A percentile compares a stretch with the other conserved stretches of the same genome.
Conservation (phyloP, 2,888 invertebrate species). For the Drosophila lutescens region DNA sequence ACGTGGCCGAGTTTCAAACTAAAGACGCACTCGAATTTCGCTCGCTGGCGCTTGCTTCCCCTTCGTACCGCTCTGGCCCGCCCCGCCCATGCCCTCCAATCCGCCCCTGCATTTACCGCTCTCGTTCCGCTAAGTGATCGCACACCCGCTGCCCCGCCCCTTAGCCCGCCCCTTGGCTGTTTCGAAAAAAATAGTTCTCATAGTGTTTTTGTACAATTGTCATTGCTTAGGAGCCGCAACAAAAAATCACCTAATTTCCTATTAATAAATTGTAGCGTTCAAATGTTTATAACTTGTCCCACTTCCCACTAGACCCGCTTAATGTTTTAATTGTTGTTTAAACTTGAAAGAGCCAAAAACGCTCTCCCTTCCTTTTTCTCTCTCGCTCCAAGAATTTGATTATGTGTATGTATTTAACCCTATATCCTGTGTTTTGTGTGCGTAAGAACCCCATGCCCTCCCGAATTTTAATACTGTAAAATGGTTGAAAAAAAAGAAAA, state of each 20-base stretch:
- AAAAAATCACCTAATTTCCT: constrained; percentile 9
- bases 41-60: constrained; percentile 70
- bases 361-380: constrained; percentile 10
- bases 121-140: constrained; percentile 40
- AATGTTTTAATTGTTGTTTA: constrained; percentile 77
- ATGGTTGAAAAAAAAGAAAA: constrained; percentile 31
- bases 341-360: constrained; percentile 32
- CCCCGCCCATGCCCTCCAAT: constrained; percentile 5
- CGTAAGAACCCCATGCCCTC: constrained; percentile 12
- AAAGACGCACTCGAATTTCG: constrained; percentile 46
- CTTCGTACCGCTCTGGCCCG: constrained; percentile 7
- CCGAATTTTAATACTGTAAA: constrained; percentile 44
- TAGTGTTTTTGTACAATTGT: constrained; percentile 71
- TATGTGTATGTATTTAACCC: constrained; percentile 61
- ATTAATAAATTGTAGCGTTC: constrained; percentile 62
- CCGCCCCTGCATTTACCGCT: constrained; percentile 30
- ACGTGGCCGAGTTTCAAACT: constrained; percentile 44
- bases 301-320: constrained; percentile 33
- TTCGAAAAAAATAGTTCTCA: constrained; percentile 42
- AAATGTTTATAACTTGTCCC: constrained; percentile 56
- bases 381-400: constrained; percentile 45
- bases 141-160: constrained; percentile 40
- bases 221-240: constrained; percentile 74
- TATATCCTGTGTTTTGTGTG: constrained; percentile 35
- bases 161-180: constrained; percentile 29